phyloP scores from a whole-genome alignment of 2,113 vertebrate species.

The Pelvicachromis taeniatus region DNA sequence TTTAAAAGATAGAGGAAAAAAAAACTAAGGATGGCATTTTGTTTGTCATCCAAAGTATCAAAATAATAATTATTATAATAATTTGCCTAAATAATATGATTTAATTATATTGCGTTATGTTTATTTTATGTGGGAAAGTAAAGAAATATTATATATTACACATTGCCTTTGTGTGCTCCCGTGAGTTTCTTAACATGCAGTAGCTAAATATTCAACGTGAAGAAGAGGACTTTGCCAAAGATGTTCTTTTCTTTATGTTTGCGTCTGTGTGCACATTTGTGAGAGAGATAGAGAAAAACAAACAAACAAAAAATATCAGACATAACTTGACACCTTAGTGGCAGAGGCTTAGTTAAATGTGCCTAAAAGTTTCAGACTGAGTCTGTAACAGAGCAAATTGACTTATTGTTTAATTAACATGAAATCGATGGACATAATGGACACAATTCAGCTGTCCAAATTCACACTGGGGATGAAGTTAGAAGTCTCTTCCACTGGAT shows the following conservation, averaged over 20 bases:
- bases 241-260: background rate
- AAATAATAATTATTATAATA: background rate
- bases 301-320: background rate
- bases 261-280: background rate
- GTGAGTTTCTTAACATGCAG: background rate
- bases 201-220: background rate
- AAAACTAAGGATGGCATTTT: background rate
- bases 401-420: background rate
- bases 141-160: conserved; percentile 12
- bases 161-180: conserved; percentile 29
- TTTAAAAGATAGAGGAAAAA: background rate
- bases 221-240: background rate
- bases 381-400: background rate
- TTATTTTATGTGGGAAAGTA: conserved; percentile 4
- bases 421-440: background rate
- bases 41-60: background rate
- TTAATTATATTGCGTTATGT: conserved; percentile 29
- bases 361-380: conserved; percentile 16
- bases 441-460: background rate
- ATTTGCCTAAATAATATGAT: background rate
- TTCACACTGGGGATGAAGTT: background rate
- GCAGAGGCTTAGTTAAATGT: conserved; percentile 1
- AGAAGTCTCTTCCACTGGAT: background rate
- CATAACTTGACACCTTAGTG: background rate
- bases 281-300: background rate